These are phyloP conservation scores for human DNA, from an alignment of 2,113 vertebrate species.

Conservation along the genomic window GRCh38 chr6:14381501-14382000, in stretches of 20 bases:
- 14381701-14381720: neutral
- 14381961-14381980: neutral
- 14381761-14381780: neutral
- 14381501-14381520: slow-evolving; percentile 57
- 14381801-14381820: neutral
- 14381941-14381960: neutral
- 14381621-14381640: neutral
- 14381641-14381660: neutral
- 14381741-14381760: neutral
- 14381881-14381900: neutral
- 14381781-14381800: neutral
- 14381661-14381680: neutral
- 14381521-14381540: neutral
- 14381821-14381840: neutral
- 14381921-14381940: neutral
- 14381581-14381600: neutral
- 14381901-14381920: neutral
- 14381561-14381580: slow-evolving; percentile 28
- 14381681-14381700: neutral
- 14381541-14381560: neutral
- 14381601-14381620: slow-evolving; percentile 1
- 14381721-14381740: neutral
- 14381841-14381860: neutral
- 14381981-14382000: neutral
- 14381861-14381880: neutral